Percentiles rank a stretch among this genome's conserved stretches.
Conservation (phyloP, 2,797 vertebrate species). For the Crocodylus rhombifer region DNA sequence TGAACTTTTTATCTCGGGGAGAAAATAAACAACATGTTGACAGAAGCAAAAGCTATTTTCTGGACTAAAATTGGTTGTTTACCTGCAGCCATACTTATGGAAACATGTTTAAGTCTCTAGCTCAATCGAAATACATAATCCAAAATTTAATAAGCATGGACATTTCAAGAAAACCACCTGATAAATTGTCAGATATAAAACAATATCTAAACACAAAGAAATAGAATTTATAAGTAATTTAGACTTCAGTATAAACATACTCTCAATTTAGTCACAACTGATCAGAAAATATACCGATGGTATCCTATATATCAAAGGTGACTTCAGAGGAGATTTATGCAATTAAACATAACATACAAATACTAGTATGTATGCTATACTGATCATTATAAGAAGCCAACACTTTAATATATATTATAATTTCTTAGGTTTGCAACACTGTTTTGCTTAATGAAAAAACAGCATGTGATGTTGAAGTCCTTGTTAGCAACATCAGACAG, state of each 20-base stretch:
- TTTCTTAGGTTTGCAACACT: background rate
- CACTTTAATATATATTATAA: background rate
- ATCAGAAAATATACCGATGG: conserved; percentile 38
- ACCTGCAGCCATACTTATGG: conserved; percentile 86
- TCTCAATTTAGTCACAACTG: conserved; percentile 68
- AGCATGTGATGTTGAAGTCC: background rate
- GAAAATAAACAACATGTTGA: conserved; percentile 90
- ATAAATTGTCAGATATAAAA: conserved; percentile 77
- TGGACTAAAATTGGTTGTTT: conserved; percentile 93
- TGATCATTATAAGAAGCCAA: background rate
- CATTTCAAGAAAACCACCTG: conserved; percentile 77
- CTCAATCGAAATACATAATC: conserved; percentile 81
- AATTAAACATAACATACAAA: background rate
- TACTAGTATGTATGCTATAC: background rate
- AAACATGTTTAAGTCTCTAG: conserved; percentile 81
- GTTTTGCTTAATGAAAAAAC: background rate
- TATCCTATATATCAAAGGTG: background rate
- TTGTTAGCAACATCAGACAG: background rate
- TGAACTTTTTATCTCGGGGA: conserved; percentile 87
- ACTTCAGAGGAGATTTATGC: conserved; percentile 41
- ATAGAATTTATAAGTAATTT: conserved; percentile 73
- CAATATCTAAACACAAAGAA: conserved; percentile 70
- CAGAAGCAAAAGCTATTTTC: conserved; percentile 91
- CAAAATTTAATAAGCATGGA: conserved; percentile 82
- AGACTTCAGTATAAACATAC: conserved; percentile 69